A percentile compares a stretch with the other conserved stretches of the same genome.
These are phyloP conservation scores for Hylaeus anthracinus DNA, from an alignment of 1,140 invertebrate genomes.

Conservation along the genomic window DNA sequence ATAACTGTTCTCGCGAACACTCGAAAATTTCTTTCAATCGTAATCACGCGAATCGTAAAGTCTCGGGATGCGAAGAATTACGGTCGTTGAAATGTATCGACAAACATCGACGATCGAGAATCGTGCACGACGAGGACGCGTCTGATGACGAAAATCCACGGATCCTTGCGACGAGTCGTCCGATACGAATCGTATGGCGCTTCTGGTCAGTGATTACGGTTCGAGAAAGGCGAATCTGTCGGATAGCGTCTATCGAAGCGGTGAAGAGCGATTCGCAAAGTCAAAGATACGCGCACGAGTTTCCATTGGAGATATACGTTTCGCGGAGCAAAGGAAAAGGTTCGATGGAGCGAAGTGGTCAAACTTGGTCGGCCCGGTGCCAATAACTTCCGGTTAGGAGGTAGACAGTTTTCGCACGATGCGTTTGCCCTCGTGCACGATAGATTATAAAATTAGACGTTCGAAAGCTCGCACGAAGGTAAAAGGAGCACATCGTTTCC, in stretches of 20 bases:
- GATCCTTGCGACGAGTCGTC: background rate
- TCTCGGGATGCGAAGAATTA: too few relatives aligned
- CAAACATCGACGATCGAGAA: too few relatives aligned
- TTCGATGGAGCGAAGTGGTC: constrained; percentile 66
- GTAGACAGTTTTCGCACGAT: constrained; percentile 61
- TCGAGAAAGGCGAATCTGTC: constrained; percentile 2
- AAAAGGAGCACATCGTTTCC: constrained; percentile 30
- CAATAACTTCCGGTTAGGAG: constrained; percentile 70
- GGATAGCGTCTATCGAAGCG: background rate
- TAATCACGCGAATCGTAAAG: background rate
- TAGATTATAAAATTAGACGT: constrained; percentile 76
- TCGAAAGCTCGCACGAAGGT: constrained; percentile 62
- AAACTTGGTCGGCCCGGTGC: constrained; percentile 68
- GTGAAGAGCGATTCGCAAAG: background rate
- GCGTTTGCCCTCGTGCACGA: constrained; percentile 72
- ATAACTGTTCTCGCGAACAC: constrained; percentile 7
- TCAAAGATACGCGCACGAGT: background rate
- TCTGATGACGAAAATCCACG: background rate
- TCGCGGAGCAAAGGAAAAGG: constrained; percentile 14
- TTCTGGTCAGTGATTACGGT: background rate
- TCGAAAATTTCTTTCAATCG: background rate
- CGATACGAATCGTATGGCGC: background rate
- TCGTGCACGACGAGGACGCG: too few relatives aligned
- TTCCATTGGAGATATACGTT: background rate
- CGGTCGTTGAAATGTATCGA: too few relatives aligned